A percentile compares a stretch with the other conserved stretches of the same genome.
Conservation (phyloP, 2,113 vertebrate genomes). For the Noturus placidus region DNA sequence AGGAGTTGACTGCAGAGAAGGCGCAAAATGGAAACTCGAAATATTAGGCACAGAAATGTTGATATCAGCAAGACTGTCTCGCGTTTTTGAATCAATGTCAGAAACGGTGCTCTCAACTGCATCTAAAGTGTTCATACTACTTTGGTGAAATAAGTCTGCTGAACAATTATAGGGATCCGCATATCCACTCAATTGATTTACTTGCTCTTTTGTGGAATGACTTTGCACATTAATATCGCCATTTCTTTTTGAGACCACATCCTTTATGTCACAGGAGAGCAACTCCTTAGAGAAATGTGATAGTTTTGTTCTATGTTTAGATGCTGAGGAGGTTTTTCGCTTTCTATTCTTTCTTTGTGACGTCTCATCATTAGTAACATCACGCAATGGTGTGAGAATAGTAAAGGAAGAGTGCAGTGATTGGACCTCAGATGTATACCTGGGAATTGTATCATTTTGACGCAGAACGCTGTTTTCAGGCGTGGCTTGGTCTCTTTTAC, state of each 20-base stretch:
- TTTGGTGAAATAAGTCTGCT: conserved; percentile 76
- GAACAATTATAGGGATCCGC: conserved; percentile 72
- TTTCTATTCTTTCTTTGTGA: not conserved
- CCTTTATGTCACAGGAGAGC: conserved; percentile 17
- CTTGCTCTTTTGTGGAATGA: conserved; percentile 36
- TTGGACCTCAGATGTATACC: not conserved
- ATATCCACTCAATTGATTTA: conserved; percentile 35
- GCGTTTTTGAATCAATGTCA: conserved; percentile 41
- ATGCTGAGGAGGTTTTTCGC: not conserved
- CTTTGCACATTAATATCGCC: not conserved
- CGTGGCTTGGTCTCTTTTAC: not conserved
- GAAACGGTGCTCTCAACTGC: conserved; percentile 47
- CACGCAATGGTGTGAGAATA: conserved; percentile 10
- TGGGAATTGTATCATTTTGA: not conserved
- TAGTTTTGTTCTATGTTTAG: not conserved
- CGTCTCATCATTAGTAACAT: conserved; percentile 17
- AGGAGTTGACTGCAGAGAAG: conserved; percentile 79
- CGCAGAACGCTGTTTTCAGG: not conserved
- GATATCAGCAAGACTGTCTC: not conserved
- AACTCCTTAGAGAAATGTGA: not conserved
- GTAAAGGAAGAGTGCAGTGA: not conserved
- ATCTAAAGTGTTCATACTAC: conserved; percentile 48
- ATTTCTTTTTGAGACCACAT: conserved; percentile 1
- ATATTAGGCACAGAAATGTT: conserved; percentile 30
- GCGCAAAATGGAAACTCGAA: conserved; percentile 65